Conservation (phyloP, 2,113 vertebrate genomes). For the Aspidoscelis tigris region DNA sequence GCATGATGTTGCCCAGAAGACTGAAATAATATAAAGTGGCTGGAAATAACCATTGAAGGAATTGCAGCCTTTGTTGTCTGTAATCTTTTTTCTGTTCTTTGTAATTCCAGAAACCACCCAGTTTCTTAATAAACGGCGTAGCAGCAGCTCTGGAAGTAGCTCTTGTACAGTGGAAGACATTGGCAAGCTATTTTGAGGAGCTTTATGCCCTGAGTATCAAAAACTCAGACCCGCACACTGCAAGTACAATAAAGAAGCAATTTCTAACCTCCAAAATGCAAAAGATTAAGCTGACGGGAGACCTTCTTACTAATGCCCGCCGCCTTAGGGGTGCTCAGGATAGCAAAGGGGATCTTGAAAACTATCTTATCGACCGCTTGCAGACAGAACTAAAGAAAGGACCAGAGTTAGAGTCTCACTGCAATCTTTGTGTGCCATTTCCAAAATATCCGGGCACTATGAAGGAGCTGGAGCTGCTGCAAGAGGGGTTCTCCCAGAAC, state of each 20-base stretch:
- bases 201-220: slow-evolving; percentile 74
- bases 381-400: slow-evolving; percentile 73
- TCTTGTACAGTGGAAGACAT: slow-evolving; percentile 76
- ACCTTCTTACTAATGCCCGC: slow-evolving; percentile 78
- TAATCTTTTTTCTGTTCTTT: slow-evolving; percentile 42
- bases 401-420: slow-evolving; percentile 41
- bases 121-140: slow-evolving; percentile 66
- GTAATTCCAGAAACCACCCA: slow-evolving; percentile 74
- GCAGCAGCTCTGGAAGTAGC: slow-evolving; percentile 76
- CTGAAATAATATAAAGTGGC: neutral
- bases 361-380: slow-evolving; percentile 79
- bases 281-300: slow-evolving; percentile 79
- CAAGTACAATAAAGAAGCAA: slow-evolving; percentile 75
- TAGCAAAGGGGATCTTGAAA: slow-evolving; percentile 73
- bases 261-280: slow-evolving; percentile 73
- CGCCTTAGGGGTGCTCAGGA: slow-evolving; percentile 75
- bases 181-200: slow-evolving; percentile 74
- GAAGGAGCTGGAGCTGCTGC: slow-evolving; percentile 40
- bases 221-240: slow-evolving; percentile 73
- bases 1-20: neutral
- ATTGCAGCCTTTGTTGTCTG: slow-evolving; percentile 17
- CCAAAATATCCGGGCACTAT: slow-evolving; percentile 51
- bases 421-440: slow-evolving; percentile 38
- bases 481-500: slow-evolving; percentile 45
- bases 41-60: slow-evolving; percentile 3